Evolutionary conservation across 2,113 vertebrate species (phyloP).

Genomic region (Vimba vimba): DNA sequence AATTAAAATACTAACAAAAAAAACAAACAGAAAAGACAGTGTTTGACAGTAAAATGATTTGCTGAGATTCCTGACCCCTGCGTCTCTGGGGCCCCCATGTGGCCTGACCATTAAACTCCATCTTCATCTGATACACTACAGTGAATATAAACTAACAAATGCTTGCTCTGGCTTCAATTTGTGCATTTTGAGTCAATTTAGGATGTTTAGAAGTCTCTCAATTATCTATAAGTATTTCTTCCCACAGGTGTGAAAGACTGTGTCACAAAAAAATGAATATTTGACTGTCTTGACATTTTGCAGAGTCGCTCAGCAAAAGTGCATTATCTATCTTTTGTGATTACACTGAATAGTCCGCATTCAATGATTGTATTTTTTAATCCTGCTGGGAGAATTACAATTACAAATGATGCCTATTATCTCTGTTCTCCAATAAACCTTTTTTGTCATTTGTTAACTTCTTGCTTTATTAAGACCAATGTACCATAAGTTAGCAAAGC

Average conservation of each 20-base stretch:
- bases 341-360: neutral
- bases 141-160: neutral
- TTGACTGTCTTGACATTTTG: neutral
- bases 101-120: constrained; percentile 66
- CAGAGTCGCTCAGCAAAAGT: neutral
- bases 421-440: constrained; percentile 13
- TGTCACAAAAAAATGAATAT: neutral
- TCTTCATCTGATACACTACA: neutral
- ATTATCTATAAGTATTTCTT: neutral
- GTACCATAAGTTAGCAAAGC: neutral
- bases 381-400: constrained; percentile 23
- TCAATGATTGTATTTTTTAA: constrained; percentile 15
- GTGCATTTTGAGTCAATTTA: neutral
- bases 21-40: neutral
- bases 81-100: constrained; percentile 78
- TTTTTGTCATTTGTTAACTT: constrained; percentile 10
- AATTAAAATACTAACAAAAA: neutral
- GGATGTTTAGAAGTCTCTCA: neutral
- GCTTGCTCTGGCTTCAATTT: neutral
- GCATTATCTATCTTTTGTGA: neutral
- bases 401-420: neutral
- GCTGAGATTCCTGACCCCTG: constrained; percentile 42
- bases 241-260: neutral
- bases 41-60: neutral
- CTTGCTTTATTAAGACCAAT: constrained; percentile 25